Base-by-base conservation (phyloP, 2,888 invertebrate genomes). In the Lithophane socia region DNA sequence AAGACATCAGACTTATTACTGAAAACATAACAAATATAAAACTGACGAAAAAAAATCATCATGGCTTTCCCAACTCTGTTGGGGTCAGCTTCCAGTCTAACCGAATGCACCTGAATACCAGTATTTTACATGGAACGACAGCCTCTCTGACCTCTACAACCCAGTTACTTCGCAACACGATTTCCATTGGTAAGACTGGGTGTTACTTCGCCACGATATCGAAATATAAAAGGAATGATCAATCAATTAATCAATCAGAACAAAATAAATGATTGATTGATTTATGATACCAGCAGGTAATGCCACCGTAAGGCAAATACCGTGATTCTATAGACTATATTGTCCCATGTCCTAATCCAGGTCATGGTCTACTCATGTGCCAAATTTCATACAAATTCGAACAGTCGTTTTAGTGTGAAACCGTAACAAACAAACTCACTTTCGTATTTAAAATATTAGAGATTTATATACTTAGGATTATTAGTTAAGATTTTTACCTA, bases 1-100 rank as follows among this genome's bases (percentile, higher is more conserved):
- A 79, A 3, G 86, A 70, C 74, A 82, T 75, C 65, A 76, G 13
- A 78, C 86, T 89, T 61, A 84, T 86, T 1, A 82, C 87, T 87
- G 70, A 21, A 87, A 86, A 13, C 12, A 66, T n/a, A 29, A 8
- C 16, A 42, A 64, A 21, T 18, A 42, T 47, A 24, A 18, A 49
- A 63, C 3, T 64, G 10, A 12, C 10, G 37, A 12, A 65, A 42
- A 18, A n/a, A 37, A 10, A 21, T 37, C 18, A 9, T 13, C 18
- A 66, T 66, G 8, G 12, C 13, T 12, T 67, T 29, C 4, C 29
- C 21, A 29, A 21, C 21, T 66, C 54, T 21, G 9, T 67, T 16
- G 21, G 5, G 29, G 37, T 16, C 29, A 67, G 67, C 29, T 21
- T 58, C 58, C 21, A 58, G 21, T 37, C 21, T 21, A 8, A 56